A percentile compares a stretch with the other conserved stretches of the same genome.
Evolutionary conservation across 2,797 vertebrate genomes (phyloP).

Genomic region (Esox masquinongy): DNA sequence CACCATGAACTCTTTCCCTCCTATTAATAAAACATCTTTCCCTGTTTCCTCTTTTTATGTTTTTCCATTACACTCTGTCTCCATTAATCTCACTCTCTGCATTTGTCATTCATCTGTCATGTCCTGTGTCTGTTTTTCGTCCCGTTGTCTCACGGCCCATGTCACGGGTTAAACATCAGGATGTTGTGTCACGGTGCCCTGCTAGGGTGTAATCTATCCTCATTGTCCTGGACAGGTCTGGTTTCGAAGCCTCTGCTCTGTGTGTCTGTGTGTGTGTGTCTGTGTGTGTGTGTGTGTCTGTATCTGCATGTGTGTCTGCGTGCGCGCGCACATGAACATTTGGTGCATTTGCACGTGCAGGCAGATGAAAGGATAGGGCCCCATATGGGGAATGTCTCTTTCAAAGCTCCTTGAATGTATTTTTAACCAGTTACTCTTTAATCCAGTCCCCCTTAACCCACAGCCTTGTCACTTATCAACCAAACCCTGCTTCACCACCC

Average conservation of each 20-base stretch:
- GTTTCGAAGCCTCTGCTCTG: slow-evolving; percentile 7
- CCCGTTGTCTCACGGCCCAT: slow-evolving; percentile 7
- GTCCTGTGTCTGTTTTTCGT: slow-evolving; percentile 35
- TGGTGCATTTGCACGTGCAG: background rate
- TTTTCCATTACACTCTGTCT: slow-evolving; percentile 36
- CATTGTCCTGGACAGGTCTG: slow-evolving; percentile 13
- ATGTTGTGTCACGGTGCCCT: slow-evolving; percentile 11
- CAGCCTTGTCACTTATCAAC: slow-evolving; percentile 53
- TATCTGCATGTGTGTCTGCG: background rate
- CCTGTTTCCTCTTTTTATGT: slow-evolving; percentile 3
- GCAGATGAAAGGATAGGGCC: slow-evolving; percentile 44
- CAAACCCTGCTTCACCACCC: slow-evolving; percentile 12
- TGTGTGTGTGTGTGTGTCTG: background rate
- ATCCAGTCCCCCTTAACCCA: slow-evolving; percentile 45
- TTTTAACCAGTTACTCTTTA: slow-evolving; percentile 63
- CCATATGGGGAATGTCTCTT: slow-evolving; percentile 65
- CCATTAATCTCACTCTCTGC: background rate
- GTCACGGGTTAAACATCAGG: background rate
- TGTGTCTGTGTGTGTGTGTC: slow-evolving; percentile 3
- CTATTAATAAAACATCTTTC: too few species aligned
- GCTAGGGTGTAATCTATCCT: slow-evolving; percentile 32
- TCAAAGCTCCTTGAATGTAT: slow-evolving; percentile 66
- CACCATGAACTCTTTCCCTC: slow-evolving; percentile 12
- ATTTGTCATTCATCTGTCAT: slow-evolving; percentile 41
- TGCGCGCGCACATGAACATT: background rate